Conservation (phyloP, 2,797 vertebrate genomes). For the Crenichthys baileyi region DNA sequence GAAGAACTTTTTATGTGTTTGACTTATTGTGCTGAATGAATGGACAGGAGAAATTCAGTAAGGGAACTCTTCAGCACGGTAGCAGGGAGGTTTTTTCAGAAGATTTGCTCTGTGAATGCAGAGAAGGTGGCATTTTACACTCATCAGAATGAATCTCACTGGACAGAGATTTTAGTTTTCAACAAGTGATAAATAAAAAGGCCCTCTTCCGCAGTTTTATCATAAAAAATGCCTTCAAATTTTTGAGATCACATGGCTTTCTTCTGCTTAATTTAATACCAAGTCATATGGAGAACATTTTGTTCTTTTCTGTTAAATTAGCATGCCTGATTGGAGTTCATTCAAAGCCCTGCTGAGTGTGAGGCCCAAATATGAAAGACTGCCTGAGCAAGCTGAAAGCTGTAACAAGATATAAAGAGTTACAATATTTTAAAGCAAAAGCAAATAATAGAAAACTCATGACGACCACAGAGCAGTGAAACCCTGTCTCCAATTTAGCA, state of each 20-base stretch:
- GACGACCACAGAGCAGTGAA: constrained; percentile 70
- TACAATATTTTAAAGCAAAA: constrained; percentile 78
- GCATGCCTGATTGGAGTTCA: constrained; percentile 66
- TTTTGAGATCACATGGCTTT: constrained; percentile 58
- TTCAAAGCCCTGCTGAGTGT: constrained; percentile 67
- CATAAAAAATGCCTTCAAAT: constrained; percentile 45
- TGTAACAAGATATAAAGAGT: constrained; percentile 83
- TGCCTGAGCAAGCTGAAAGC: constrained; percentile 69
- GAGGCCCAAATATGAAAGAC: constrained; percentile 71
- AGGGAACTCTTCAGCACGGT: constrained; percentile 42
- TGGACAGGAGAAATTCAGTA: constrained; percentile 69
- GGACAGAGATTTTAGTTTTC: constrained; percentile 28
- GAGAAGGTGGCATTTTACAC: constrained; percentile 32
- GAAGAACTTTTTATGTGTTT: constrained; percentile 77
- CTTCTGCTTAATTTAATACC: constrained; percentile 69
- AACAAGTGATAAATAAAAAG: constrained; percentile 53
- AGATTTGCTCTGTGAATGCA: constrained; percentile 58
- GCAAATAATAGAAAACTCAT: constrained; percentile 84
- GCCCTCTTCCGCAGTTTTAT: constrained; percentile 45
- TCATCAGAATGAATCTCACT: constrained; percentile 38
- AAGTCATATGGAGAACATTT: constrained; percentile 70
- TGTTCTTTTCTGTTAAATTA: constrained; percentile 67
- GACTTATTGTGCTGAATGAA: constrained; percentile 74
- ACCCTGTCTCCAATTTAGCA: constrained; percentile 83
- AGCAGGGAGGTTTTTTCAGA: constrained; percentile 60